Percentiles rank a stretch among this genome's conserved stretches.
Conservation (phyloP, 2,113 vertebrate genomes). For the Entomyzon cyanotis region DNA sequence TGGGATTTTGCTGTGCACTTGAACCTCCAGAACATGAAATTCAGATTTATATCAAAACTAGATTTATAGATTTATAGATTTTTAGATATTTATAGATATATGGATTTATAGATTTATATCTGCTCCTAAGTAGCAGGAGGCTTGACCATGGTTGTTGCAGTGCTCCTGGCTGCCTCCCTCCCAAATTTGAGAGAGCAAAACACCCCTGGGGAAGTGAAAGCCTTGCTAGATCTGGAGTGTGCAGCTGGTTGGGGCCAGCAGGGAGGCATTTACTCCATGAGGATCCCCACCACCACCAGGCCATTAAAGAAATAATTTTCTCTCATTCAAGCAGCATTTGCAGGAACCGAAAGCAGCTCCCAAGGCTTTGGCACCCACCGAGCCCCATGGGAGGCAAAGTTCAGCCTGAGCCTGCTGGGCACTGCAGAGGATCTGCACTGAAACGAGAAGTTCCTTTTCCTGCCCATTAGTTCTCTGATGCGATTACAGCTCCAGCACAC, state of each 20-base stretch:
- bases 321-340: neutral
- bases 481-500: neutral
- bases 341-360: neutral
- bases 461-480: neutral
- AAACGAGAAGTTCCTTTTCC: conserved; percentile 12
- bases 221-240: neutral
- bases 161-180: neutral
- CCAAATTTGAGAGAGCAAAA: neutral
- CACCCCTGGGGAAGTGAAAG: neutral
- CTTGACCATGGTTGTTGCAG: neutral
- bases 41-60: neutral
- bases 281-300: neutral
- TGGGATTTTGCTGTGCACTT: neutral
- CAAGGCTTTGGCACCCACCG: neutral
- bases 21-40: neutral
- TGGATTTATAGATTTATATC: neutral
- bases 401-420: fast-evolving
- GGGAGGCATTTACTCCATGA: neutral
- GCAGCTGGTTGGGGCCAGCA: neutral
- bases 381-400: neutral
- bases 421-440: neutral
- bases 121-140: neutral
- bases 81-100: neutral
- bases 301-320: neutral
- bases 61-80: neutral